A percentile compares a stretch with the other conserved stretches of the same genome.
These are phyloP conservation scores for Gymnocephalus cernua DNA, from an alignment of 2,113 vertebrate genomes.

Conservation along the genomic window DNA sequence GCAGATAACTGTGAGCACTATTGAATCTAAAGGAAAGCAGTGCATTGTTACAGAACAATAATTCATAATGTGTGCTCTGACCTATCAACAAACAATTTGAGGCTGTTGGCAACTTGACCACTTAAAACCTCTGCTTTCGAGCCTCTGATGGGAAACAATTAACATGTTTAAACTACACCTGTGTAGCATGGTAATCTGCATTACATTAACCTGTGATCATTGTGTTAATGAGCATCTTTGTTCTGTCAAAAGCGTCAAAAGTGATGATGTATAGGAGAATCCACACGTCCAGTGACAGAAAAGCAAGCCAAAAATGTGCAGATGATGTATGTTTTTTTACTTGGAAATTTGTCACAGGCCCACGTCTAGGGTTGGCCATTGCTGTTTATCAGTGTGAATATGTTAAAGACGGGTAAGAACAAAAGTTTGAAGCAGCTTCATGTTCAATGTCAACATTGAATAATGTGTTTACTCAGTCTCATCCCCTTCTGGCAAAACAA, in stretches of 20 bases:
- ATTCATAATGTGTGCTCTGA: slow-evolving; percentile 21
- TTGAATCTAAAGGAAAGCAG: not conserved
- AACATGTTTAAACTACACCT: not conserved
- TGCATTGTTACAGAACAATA: not conserved
- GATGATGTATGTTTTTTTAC: slow-evolving; percentile 9
- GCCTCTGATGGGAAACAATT: not conserved
- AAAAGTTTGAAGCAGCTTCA: slow-evolving; percentile 8
- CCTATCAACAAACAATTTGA: slow-evolving; percentile 5
- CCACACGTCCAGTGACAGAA: not conserved
- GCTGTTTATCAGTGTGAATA: slow-evolving; percentile 16
- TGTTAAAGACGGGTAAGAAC: not conserved
- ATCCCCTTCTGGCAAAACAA: slow-evolving; percentile 58
- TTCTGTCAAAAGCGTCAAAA: slow-evolving; percentile 16
- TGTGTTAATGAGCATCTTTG: slow-evolving; percentile 14
- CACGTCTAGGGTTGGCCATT: not conserved
- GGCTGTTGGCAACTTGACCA: slow-evolving; percentile 17
- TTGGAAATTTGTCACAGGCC: not conserved
- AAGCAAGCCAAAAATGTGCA: slow-evolving; percentile 6
- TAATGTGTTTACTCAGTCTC: slow-evolving; percentile 66
- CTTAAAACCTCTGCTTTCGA: not conserved
- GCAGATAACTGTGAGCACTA: not conserved
- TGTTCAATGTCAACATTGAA: slow-evolving; percentile 34
- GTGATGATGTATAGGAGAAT: not conserved
- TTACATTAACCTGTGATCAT: not conserved
- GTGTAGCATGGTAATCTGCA: slow-evolving; percentile 44